Conservation (phyloP, 2,888 invertebrate species). For the Agrotis ipsilon region DNA sequence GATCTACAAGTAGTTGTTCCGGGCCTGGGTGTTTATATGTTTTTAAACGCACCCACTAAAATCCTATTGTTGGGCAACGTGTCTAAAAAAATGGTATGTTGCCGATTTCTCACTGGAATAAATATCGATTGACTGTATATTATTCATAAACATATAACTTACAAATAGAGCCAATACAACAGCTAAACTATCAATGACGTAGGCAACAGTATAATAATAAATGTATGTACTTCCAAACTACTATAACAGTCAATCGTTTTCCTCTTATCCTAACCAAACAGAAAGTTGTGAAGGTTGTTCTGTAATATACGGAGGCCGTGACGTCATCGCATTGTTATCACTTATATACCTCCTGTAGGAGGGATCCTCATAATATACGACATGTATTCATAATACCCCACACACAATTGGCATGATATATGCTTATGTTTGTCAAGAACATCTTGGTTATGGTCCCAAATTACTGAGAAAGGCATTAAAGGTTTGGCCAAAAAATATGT, state of each 20-base stretch:
- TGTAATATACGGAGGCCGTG: conserved; percentile 11
- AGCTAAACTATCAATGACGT: conserved; percentile 5
- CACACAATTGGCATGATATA: conserved; percentile 47
- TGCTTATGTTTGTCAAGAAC: conserved; percentile 44
- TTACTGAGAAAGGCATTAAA: background rate
- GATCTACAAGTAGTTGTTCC: too few relatives aligned
- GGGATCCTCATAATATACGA: conserved; percentile 3
- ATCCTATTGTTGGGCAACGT: too few relatives aligned
- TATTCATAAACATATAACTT: background rate
- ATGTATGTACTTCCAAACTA: conserved; percentile 13
- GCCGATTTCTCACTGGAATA: too few relatives aligned
- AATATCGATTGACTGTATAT: too few relatives aligned
- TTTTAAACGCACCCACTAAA: too few relatives aligned
- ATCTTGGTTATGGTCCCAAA: background rate
- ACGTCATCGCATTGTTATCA: conserved; percentile 43
- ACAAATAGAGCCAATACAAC: background rate
- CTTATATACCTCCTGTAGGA: conserved; percentile 10
- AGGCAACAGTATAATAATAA: conserved; percentile 24
- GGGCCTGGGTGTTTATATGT: too few relatives aligned
- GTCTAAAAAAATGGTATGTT: too few relatives aligned
- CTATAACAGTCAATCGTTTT: conserved; percentile 20
- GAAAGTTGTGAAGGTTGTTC: conserved; percentile 33
- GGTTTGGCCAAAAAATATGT: too few relatives aligned
- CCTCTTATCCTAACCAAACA: conserved; percentile 42
- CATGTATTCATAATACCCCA: conserved; percentile 28